These are phyloP conservation scores for Sabellastarte sp. DNA, from an alignment of 2,888 invertebrate genomes.

Conservation along the genomic window DNA sequence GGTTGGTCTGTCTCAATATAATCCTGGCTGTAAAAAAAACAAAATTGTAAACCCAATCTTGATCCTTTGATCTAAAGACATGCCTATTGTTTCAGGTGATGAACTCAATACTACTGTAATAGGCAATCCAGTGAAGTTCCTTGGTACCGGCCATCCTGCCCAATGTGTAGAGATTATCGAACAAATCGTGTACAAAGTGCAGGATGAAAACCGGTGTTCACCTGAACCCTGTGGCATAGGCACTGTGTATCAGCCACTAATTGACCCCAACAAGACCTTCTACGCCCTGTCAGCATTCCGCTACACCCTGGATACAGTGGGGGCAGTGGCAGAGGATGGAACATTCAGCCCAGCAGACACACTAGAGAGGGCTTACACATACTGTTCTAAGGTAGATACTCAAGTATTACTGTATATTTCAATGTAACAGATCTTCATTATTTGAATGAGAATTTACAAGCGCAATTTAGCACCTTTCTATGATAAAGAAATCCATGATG, in stretches of 20 bases:
- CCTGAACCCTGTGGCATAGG: slow-evolving; percentile 52
- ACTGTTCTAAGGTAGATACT: slow-evolving; percentile 26
- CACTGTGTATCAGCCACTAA: slow-evolving; percentile 25
- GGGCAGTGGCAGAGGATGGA: slow-evolving; percentile 10
- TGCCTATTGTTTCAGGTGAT: too few relatives aligned
- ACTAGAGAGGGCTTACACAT: slow-evolving; percentile 3
- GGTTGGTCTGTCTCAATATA: too few relatives aligned
- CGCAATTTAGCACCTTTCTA: too few relatives aligned
- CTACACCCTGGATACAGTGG: slow-evolving; percentile 11
- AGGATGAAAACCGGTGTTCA: slow-evolving; percentile 13
- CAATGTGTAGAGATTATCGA: slow-evolving; percentile 32
- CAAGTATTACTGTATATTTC: too few relatives aligned
- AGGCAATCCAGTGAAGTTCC: too few relatives aligned
- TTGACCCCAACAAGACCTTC: slow-evolving; percentile 17
- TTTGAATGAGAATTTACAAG: too few relatives aligned
- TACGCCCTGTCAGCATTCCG: slow-evolving; percentile 21
- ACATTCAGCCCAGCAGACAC: slow-evolving; percentile 8
- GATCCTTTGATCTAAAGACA: too few relatives aligned
- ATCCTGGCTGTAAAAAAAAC: too few relatives aligned
- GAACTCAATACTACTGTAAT: too few relatives aligned
- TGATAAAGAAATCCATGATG: too few relatives aligned
- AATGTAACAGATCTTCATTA: too few relatives aligned
- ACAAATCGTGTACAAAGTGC: slow-evolving; percentile 16
- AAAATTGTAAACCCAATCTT: too few relatives aligned
- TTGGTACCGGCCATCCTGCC: slow-evolving; percentile 38